These are phyloP conservation scores for Cariama cristata DNA, from an alignment of 2,113 vertebrate genomes.

Conservation along the genomic window DNA sequence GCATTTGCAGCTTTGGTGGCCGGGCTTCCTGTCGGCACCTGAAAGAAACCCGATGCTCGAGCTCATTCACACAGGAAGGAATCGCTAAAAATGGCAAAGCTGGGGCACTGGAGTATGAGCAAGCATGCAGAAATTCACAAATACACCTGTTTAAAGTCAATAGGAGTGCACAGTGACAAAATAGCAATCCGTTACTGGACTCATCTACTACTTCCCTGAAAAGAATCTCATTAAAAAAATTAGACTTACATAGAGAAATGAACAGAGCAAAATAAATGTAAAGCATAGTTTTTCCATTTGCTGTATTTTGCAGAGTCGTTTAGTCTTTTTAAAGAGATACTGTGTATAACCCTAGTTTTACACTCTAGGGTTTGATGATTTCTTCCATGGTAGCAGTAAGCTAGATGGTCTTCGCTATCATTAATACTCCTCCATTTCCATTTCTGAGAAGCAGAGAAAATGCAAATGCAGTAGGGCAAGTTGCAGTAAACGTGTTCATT, in stretches of 20 bases:
- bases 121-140: background rate
- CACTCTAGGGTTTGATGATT: background rate
- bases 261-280: background rate
- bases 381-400: background rate
- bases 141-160: background rate
- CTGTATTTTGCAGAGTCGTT: background rate
- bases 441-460: constrained; percentile 9
- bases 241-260: background rate
- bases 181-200: background rate
- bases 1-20: background rate
- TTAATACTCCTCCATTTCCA: background rate
- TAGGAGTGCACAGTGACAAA: background rate
- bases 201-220: background rate
- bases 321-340: background rate
- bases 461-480: background rate
- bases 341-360: background rate
- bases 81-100: background rate
- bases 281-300: background rate
- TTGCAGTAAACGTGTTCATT: background rate
- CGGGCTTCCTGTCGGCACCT: constrained; percentile 48
- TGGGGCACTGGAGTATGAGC: background rate
- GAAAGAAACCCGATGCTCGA: background rate
- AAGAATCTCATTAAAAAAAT: background rate
- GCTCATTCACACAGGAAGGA: constrained; percentile 48
- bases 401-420: background rate